Evolutionary conservation across 2,113 vertebrate species (phyloP).

Genomic region (Hyla sarda): DNA sequence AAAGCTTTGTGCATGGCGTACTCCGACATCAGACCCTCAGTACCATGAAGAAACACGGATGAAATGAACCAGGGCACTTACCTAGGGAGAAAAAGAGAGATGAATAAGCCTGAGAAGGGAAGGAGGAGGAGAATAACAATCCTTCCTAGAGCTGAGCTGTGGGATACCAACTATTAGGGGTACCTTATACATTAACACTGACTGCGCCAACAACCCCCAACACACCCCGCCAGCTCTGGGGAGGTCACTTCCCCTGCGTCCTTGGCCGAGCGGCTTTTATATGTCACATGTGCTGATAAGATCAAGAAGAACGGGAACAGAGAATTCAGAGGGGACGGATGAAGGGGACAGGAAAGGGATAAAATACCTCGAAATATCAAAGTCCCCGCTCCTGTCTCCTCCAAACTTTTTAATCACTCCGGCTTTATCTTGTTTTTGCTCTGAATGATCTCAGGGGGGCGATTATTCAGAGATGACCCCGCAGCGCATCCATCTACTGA

Average conservation of each 20-base stretch:
- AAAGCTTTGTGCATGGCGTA: background rate
- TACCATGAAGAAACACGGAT: slow-evolving; percentile 2
- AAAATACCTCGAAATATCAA: slow-evolving; percentile 49
- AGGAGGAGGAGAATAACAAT: background rate
- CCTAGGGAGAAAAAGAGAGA: slow-evolving; percentile 50
- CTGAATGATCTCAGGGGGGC: slow-evolving; percentile 38
- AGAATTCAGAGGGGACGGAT: slow-evolving; percentile 28
- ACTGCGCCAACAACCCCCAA: background rate
- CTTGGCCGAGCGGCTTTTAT: slow-evolving; percentile 23
- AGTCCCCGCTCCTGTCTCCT: slow-evolving; percentile 8
- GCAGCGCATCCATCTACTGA: slow-evolving; percentile 27
- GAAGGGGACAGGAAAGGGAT: slow-evolving; percentile 32
- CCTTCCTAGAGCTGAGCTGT: background rate
- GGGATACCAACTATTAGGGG: background rate
- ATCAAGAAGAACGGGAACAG: slow-evolving; percentile 33
- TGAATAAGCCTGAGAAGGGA: background rate
- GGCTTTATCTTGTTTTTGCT: slow-evolving; percentile 6
- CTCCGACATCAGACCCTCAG: background rate
- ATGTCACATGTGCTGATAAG: background rate
- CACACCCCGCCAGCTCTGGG: background rate
- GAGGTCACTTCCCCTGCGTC: background rate
- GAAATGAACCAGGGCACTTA: slow-evolving; percentile 51
- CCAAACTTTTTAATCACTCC: slow-evolving; percentile 46
- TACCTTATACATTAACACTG: background rate
- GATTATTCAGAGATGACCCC: slow-evolving; percentile 30